A percentile compares a stretch with the other conserved stretches of the same genome.
phyloP scores from a whole-genome alignment of 2,113 vertebrate genomes.

The Danio rerio region GRCz12tu NC_133178.1:20637001-20637500 shows the following conservation, averaged over 20 bases:
- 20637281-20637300: neutral
- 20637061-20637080: neutral
- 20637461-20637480: neutral
- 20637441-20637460: neutral
- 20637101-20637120: neutral
- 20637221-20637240: neutral
- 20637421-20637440: neutral
- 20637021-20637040: neutral
- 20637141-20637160: neutral
- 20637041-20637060: neutral
- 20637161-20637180: neutral
- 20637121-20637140: neutral
- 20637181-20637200: neutral
- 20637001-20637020: neutral
- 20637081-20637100: neutral
- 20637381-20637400: neutral
- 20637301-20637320: neutral
- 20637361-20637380: neutral
- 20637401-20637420: neutral
- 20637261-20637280: neutral
- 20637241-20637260: neutral
- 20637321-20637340: neutral
- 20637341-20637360: neutral
- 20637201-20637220: neutral
- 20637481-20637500: too few species aligned